A percentile compares a stretch with the other conserved stretches of the same genome.
These are phyloP conservation scores for Craterocephalus amniculus DNA, from an alignment of 2,797 vertebrate species.

Conservation along the genomic window DNA sequence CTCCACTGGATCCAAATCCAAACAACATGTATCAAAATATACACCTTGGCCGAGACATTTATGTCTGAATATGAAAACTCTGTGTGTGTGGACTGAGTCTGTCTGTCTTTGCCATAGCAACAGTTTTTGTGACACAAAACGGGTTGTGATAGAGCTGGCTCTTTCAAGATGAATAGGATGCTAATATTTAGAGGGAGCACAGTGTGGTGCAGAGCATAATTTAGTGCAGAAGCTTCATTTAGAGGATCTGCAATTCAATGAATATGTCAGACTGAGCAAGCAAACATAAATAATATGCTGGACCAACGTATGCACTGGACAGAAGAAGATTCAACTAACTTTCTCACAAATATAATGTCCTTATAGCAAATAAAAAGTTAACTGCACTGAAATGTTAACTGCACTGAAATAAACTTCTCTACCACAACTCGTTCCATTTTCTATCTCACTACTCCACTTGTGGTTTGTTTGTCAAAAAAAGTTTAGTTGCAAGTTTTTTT, in stretches of 20 bases:
- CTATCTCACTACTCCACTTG: background rate
- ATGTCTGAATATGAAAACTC: background rate
- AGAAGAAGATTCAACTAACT: background rate
- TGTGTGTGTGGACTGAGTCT: too few relatives aligned
- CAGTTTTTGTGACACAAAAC: background rate
- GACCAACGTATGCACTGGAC: background rate
- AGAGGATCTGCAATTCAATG: background rate
- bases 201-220: background rate
- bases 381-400: too few relatives aligned
- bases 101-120: background rate
- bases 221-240: background rate
- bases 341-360: background rate
- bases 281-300: background rate
- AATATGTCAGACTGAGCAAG: background rate
- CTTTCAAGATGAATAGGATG: background rate
- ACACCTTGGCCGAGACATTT: background rate
- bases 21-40: background rate
- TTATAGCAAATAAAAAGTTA: background rate
- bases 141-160: background rate
- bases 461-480: background rate
- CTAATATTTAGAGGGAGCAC: background rate
- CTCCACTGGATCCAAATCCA: background rate
- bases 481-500: too few relatives aligned
- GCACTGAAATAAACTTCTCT: background rate
- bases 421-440: background rate